Evolutionary conservation across 2,888 invertebrate species (phyloP).

Genomic region (Tuberolachnus salignus): DNA sequence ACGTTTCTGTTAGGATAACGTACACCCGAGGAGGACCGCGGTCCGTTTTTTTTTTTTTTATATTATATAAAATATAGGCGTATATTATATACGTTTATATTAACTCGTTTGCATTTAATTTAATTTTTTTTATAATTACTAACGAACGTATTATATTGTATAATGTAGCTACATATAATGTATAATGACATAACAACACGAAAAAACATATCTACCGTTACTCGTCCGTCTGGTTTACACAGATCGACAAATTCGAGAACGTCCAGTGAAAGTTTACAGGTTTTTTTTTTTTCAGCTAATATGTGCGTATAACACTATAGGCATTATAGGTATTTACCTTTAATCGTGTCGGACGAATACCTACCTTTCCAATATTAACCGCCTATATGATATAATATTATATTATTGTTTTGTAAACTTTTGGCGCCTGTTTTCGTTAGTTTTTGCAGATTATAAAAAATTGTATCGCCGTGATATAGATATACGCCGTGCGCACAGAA

Average conservation of each 20-base stretch:
- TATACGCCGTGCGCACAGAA: too few species aligned
- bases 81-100: too few species aligned
- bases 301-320: neutral
- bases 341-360: conserved; percentile 16
- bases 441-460: neutral
- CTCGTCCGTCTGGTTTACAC: conserved; percentile 19
- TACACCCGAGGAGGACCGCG: neutral
- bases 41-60: neutral
- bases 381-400: too few species aligned
- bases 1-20: neutral
- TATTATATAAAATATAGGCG: too few species aligned
- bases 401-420: too few species aligned
- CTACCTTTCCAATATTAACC: too few species aligned
- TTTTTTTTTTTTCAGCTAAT: conserved; percentile 16
- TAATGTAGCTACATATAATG: too few species aligned
- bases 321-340: neutral
- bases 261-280: conserved; percentile 49
- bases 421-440: too few species aligned
- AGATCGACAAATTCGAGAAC: conserved; percentile 24
- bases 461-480: too few species aligned
- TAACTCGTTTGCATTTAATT: too few species aligned
- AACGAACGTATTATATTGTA: too few species aligned
- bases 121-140: too few species aligned
- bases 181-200: conserved; percentile 12
- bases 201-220: neutral